Base-by-base conservation (phyloP, 1,140 invertebrate species). In the Conopomorpha cramerella region DNA sequence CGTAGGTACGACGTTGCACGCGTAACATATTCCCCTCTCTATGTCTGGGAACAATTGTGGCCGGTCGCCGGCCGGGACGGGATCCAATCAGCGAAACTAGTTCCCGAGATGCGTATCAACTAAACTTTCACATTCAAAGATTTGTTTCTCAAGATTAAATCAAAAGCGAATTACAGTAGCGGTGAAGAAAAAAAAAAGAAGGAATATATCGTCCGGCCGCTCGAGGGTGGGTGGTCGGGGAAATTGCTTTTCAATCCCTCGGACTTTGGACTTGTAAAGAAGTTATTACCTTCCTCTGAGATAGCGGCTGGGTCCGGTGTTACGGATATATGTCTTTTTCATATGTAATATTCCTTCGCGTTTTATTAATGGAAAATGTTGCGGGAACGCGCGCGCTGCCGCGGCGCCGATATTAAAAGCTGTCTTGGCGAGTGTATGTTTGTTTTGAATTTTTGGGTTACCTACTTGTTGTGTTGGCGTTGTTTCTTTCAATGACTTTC, bases 251-350 rank as follows among this genome's bases (percentile, higher is more conserved):
- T 77, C 77, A 79, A 79, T 79, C 77, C 77, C 77, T 77, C 77
- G 77, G 77, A 79, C 77, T 79, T 79, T 78, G 74, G 77, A 79
- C 77, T 79, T 79, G 77, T 79, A 79, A 79, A 79, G 77, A 79
- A 79, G 74, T 79, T 79, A 79, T 79, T 79, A 79, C 77, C 77
- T 79, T 77, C 68, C 64, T 57, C 71, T 63, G 52, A 76, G 71
- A 74, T 74, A 76, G 68, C 66, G 64, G 52, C 63, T 10, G 61
- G 67, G 65, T 68, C 66, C 71, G 64, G 52, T 65, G 71, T 73
- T 77, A 77, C 71, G 71, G 68, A 73, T 73, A 73, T 70, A 72
- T 70, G 71, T 73, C 71, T 72, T 70, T 76, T 73, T 76, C 68
- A 76, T 77, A 77, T 73, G 67, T 73, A 73, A 72, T 73, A 73